Percentiles rank a stretch among this genome's conserved stretches.
Conservation (phyloP, 2,888 invertebrate species). For the Piscicola geometra region DNA sequence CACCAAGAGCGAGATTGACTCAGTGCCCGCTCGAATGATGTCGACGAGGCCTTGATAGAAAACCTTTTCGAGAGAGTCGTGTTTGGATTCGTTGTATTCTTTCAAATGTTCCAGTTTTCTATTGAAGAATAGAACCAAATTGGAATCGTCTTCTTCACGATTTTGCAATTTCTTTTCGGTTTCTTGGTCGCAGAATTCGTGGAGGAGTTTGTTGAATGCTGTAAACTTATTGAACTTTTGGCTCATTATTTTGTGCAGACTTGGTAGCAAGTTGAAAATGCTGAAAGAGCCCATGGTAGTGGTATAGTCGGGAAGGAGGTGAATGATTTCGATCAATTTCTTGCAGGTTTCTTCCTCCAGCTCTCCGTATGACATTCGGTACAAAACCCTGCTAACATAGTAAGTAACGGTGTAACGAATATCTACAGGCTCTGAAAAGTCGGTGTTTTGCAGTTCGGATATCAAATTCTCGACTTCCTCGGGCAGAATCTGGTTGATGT, state of each 20-base stretch:
- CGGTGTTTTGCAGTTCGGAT: neutral
- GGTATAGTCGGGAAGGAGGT: slow-evolving; percentile 36
- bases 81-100: slow-evolving; percentile 5
- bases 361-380: slow-evolving; percentile 28
- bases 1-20: slow-evolving; percentile 36
- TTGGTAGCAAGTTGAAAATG: slow-evolving; percentile 34
- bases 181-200: slow-evolving; percentile 25
- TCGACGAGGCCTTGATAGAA: slow-evolving; percentile 35
- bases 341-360: slow-evolving; percentile 5
- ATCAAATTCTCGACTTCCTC: slow-evolving; percentile 30
- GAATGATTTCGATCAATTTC: slow-evolving; percentile 12
- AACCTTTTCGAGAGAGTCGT: slow-evolving; percentile 28
- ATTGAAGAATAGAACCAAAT: slow-evolving; percentile 20
- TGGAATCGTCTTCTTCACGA: neutral
- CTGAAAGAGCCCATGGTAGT: slow-evolving; percentile 37
- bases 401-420: slow-evolving; percentile 25
- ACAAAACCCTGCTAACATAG: slow-evolving; percentile 32
- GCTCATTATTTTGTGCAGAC: slow-evolving; percentile 11
- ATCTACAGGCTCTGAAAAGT: neutral
- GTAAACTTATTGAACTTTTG: slow-evolving; percentile 21
- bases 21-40: slow-evolving; percentile 38
- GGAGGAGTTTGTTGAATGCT: slow-evolving; percentile 25
- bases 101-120: slow-evolving; percentile 20
- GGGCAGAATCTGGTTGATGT: slow-evolving; percentile 20
- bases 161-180: slow-evolving; percentile 3